Conservation (phyloP, 2,797 vertebrate species). For the Myotis pilosus region DNA sequence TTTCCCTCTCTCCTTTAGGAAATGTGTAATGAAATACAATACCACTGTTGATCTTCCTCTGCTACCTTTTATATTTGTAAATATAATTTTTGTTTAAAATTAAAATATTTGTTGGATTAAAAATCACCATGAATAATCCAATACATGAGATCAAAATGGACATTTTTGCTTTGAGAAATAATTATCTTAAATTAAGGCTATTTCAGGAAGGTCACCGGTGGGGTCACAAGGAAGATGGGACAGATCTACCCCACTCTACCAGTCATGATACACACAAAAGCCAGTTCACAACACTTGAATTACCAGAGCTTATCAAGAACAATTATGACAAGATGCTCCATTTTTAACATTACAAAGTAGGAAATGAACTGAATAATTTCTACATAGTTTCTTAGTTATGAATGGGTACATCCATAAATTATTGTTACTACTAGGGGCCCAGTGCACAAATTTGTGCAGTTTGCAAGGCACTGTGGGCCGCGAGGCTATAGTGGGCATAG, state of each 20-base stretch:
- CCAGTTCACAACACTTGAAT: background rate
- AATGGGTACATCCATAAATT: background rate
- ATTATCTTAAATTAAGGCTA: background rate
- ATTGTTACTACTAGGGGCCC: background rate
- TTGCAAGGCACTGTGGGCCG: too few species aligned
- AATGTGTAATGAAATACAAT: background rate
- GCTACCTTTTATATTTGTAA: background rate
- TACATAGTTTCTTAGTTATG: background rate
- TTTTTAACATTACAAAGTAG: background rate
- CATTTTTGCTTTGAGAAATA: background rate
- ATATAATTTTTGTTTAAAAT: background rate
- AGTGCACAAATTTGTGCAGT: too few species aligned
- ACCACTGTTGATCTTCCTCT: background rate
- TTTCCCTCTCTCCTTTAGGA: background rate
- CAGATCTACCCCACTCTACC: background rate
- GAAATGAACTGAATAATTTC: background rate
- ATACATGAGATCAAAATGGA: background rate
- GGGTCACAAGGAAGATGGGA: background rate
- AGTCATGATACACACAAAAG: accelerated
- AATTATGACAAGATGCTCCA: background rate
- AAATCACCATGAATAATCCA: background rate
- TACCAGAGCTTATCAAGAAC: background rate
- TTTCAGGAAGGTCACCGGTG: background rate
- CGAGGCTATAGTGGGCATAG: too few species aligned
- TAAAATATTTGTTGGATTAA: background rate